These are phyloP conservation scores for Oophaga pumilio DNA, from an alignment of 2,113 vertebrate species.

Conservation along the genomic window DNA sequence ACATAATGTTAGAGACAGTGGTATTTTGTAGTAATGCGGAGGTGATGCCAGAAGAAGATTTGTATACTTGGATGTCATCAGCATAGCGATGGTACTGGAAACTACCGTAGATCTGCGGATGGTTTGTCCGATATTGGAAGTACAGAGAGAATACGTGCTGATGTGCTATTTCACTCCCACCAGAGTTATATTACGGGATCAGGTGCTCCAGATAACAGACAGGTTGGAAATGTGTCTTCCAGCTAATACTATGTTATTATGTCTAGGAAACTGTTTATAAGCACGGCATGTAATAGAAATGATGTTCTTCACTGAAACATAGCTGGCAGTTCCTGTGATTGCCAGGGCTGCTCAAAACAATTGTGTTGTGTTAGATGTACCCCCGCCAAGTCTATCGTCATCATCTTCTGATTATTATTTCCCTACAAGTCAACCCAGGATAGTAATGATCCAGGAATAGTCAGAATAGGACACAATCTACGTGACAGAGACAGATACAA, in stretches of 20 bases:
- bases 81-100: too few species aligned
- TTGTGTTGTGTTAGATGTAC: neutral
- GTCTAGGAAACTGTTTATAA: neutral
- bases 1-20: too few species aligned
- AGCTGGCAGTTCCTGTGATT: conserved; percentile 1
- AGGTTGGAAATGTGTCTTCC: neutral
- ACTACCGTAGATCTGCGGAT: too few species aligned
- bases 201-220: neutral
- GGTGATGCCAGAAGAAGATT: too few species aligned
- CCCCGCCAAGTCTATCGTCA: neutral
- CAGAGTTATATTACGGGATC: neutral
- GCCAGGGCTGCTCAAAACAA: neutral
- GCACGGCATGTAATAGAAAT: conserved; percentile 5
- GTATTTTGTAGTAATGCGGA: too few species aligned
- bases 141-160: too few species aligned
- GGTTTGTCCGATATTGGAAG: too few species aligned
- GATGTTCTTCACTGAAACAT: neutral
- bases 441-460: conserved; percentile 1
- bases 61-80: too few species aligned
- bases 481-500: conserved; percentile 18
- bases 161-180: neutral
- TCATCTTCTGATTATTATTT: conserved; percentile 8
- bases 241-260: neutral
- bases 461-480: neutral
- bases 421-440: conserved; percentile 9